Conservation (phyloP, 2,888 invertebrate species). For the Cantharis nigra region DNA sequence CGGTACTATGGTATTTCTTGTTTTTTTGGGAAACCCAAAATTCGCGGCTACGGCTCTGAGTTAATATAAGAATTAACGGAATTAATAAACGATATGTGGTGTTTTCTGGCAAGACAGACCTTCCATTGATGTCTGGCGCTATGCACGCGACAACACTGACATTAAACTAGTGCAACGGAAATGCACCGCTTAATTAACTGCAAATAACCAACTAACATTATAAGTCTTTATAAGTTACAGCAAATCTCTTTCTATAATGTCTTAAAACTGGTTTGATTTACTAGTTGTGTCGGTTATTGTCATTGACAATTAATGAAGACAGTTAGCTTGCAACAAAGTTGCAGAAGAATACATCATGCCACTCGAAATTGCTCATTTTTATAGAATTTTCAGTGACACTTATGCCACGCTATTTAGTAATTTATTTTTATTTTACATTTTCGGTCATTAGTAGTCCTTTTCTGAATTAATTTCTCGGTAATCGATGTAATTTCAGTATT, state of each 20-base stretch:
- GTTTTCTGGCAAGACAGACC: conserved; percentile 30
- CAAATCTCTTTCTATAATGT: conserved; percentile 12
- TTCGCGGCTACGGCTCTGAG: too few relatives aligned
- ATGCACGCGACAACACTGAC: conserved; percentile 34
- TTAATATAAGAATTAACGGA: conserved; percentile 24
- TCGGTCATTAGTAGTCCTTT: neutral
- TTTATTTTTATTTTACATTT: neutral
- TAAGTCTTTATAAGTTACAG: conserved; percentile 8
- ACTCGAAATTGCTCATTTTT: neutral
- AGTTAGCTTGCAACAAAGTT: neutral
- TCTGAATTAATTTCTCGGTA: neutral
- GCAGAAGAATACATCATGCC: neutral
- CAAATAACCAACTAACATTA: conserved; percentile 16
- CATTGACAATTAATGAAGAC: conserved; percentile 8
- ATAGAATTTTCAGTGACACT: neutral
- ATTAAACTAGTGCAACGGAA: conserved; percentile 35
- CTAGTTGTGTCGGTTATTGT: conserved; percentile 6
- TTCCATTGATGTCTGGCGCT: conserved; percentile 35
- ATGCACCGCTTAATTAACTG: conserved; percentile 35
- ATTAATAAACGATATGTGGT: conserved; percentile 34
- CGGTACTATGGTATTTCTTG: too few relatives aligned
- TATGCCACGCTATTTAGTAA: neutral
- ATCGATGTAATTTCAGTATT: neutral
- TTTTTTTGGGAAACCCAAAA: neutral
- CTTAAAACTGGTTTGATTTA: conserved; percentile 10